phyloP scores from a whole-genome alignment of 2,888 invertebrate species.

The Hecatera dysodea region DNA sequence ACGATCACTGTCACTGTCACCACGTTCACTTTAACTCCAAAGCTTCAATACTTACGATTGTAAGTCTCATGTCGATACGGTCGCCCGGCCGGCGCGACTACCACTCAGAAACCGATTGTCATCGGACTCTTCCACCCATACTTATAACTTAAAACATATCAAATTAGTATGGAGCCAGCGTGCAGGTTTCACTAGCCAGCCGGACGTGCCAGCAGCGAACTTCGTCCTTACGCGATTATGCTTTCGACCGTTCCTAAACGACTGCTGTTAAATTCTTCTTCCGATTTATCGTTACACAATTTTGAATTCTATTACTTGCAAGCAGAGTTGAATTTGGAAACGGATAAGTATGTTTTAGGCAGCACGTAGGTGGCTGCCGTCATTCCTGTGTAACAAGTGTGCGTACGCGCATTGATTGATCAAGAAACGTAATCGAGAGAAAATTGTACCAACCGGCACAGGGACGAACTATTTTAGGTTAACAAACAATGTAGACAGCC shows the following conservation, averaged over 20 bases:
- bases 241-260: constrained; percentile 83
- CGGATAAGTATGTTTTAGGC: constrained; percentile 54
- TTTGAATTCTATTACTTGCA: constrained; percentile 59
- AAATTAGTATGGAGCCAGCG: constrained; percentile 86
- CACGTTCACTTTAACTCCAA: constrained; percentile 61
- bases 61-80: constrained; percentile 81
- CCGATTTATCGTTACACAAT: constrained; percentile 63
- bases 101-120: constrained; percentile 78
- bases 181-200: constrained; percentile 84
- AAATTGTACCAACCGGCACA: constrained; percentile 82
- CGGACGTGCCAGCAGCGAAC: constrained; percentile 79
- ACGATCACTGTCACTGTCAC: constrained; percentile 66
- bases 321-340: constrained; percentile 66
- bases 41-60: constrained; percentile 79
- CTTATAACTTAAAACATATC: constrained; percentile 84
- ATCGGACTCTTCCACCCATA: constrained; percentile 79
- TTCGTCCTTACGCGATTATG: constrained; percentile 81
- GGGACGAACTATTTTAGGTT: constrained; percentile 69
- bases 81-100: constrained; percentile 81
- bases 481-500: not conserved
- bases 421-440: constrained; percentile 87
- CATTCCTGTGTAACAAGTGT: constrained; percentile 86
- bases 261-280: constrained; percentile 74
- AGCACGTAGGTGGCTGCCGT: constrained; percentile 82
- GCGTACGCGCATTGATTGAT: constrained; percentile 82